Base-by-base conservation (phyloP, 2,888 invertebrate species). In the Phalangium opilio region DNA sequence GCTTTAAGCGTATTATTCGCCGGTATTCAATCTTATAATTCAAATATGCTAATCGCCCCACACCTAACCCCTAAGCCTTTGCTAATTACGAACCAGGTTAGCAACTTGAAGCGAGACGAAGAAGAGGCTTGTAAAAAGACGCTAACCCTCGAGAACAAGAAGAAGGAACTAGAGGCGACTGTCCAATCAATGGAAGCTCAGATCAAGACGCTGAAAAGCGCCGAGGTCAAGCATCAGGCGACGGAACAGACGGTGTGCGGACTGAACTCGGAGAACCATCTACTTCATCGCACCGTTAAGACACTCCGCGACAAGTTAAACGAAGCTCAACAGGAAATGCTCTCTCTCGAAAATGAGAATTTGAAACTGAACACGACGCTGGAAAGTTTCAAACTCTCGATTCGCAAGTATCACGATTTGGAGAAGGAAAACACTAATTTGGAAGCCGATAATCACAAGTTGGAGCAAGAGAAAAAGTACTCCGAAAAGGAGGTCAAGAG, bases 401-500 rank as follows among this genome's bases (percentile, higher is more conserved):
- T 62, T 41, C 63, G 65, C 45, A 60, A 63, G 33, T 56, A 67
- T 41, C 64, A 62, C 50, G 75, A 61, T 64, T 73, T 59, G 73
- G 66, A 82, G 57, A 75, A 78, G 59, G 74, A 78, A 57, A 73
- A 76, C 18, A 75, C 75, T 55, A 79, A 79, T 59, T 67, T 83
- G 41, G 79, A 81, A 62, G 75, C 78, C 0, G 83, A 83, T 65
- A 68, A 84, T 45, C 71, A 71, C 12, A 70, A 73, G 14, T 69
- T 80, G 56, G 84, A 86, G 62, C 81, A 81, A 61, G 87, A 89
- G 60, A 78, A 81, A 50, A 73, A 75, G 44, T 74, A 74, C 47
- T 70, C 84, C 40, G 76, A 80, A 51, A 82, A 84, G 62, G 90
- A 93, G 67, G 77, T 86, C 7, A 70, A 74, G 49, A 82, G 83